Evolutionary conservation across 2,797 vertebrate species (phyloP).

Genomic region (Pelochelys cantorii): DNA sequence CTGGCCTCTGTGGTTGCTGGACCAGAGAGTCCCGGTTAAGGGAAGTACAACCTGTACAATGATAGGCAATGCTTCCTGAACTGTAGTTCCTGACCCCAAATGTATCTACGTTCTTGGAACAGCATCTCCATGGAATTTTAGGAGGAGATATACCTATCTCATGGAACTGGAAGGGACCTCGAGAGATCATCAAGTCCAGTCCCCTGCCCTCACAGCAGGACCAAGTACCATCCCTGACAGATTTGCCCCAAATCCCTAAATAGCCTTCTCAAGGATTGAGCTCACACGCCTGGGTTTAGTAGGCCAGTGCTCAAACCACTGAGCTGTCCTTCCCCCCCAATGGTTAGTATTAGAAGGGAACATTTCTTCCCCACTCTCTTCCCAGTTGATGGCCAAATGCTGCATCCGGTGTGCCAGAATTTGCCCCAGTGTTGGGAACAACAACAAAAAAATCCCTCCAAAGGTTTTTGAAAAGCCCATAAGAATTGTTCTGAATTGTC

Average conservation of each 20-base stretch:
- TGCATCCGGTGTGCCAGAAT: not conserved
- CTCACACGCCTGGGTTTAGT: no score
- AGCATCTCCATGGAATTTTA: fast-evolving
- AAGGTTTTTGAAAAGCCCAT: not conserved
- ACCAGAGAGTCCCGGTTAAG: not conserved
- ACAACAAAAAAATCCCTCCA: not conserved
- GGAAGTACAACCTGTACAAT: not conserved
- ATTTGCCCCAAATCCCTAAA: no score
- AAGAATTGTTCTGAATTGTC: not conserved
- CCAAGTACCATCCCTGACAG: no score
- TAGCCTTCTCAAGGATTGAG: no score
- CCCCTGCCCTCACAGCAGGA: no score
- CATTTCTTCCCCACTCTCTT: not conserved
- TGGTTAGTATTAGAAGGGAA: not conserved
- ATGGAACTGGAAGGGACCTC: no score
- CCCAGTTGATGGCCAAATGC: not conserved
- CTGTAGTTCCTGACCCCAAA: not conserved
- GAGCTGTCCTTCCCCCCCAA: no score
- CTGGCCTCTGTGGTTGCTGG: no score
- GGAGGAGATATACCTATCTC: not conserved
- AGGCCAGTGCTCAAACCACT: no score
- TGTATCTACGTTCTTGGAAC: not conserved
- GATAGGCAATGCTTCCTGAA: fast-evolving
- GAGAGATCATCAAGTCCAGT: no score
- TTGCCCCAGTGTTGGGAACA: not conserved